A percentile compares a stretch with the other conserved stretches of the same genome.
Evolutionary conservation across 2,113 vertebrate genomes (phyloP).

Genomic region (Coryphaenoides rupestris): DNA sequence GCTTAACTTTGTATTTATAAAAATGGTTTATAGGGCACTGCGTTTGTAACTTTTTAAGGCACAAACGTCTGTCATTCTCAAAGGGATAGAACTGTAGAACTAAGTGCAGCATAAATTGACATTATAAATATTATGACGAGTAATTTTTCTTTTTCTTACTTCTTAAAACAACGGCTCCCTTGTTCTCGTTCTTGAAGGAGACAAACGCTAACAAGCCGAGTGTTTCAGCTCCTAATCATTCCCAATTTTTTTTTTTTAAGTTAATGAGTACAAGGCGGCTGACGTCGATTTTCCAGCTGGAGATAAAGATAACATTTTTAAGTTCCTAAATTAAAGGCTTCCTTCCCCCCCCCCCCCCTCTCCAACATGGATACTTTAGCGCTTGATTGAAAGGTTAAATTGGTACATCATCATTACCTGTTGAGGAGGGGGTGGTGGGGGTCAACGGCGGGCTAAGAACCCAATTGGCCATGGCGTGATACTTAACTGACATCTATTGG

Average conservation of each 20-base stretch:
- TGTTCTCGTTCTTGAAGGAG: slow-evolving; percentile 5
- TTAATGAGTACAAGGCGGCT: slow-evolving; percentile 35
- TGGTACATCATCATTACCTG: slow-evolving; percentile 59
- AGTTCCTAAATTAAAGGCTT: slow-evolving; percentile 23
- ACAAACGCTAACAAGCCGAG: slow-evolving; percentile 8
- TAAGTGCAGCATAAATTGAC: slow-evolving; percentile 8
- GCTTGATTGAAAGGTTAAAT: slow-evolving; percentile 60
- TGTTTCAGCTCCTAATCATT: slow-evolving; percentile 15
- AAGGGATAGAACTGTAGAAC: neutral
- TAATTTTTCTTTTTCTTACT: neutral
- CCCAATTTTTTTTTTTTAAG: slow-evolving; percentile 25
- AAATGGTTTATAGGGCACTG: neutral
- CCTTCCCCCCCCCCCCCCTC: slow-evolving; percentile 1
- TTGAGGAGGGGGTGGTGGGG: slow-evolving; percentile 16
- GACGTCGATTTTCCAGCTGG: slow-evolving; percentile 47
- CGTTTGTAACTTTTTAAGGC: slow-evolving; percentile 7
- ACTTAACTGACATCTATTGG: slow-evolving; percentile 67
- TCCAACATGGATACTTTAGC: slow-evolving; percentile 32
- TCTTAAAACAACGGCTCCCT: slow-evolving; percentile 15
- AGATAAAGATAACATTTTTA: slow-evolving; percentile 45
- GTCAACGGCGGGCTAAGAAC: slow-evolving; percentile 58
- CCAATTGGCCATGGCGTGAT: slow-evolving; percentile 56
- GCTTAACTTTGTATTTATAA: slow-evolving; percentile 31
- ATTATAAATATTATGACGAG: slow-evolving; percentile 5
- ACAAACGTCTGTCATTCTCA: slow-evolving; percentile 14